Evolutionary conservation across 1,140 invertebrate genomes (phyloP), one percentile per base, ranked within the genome.

Genomic region (Pogonus chalceus): DNA sequence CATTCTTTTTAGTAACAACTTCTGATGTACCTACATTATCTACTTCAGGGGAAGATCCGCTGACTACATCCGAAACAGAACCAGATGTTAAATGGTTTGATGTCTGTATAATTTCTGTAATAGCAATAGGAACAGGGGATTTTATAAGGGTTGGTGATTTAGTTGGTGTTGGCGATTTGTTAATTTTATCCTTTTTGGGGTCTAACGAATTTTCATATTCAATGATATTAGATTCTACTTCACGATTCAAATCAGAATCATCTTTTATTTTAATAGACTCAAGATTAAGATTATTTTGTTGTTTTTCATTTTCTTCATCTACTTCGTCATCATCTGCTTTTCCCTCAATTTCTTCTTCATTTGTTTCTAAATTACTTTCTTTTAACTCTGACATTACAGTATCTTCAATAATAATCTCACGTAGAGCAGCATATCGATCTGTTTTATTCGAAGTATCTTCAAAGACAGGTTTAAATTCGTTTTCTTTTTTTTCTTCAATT

Each of bases 391-490:
- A 69, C 51, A 78, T 78, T 10, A 79, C 78, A 26, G 73, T 75
- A 2, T 73, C 64, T 55, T 77, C 74, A 58, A 80, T 78, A 51
- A 80, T 82, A 20, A 85, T 85, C 64, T 86, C 83, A 31, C 85
- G 64, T 49, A 84, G 65, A 0, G 83, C 83, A 0, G 83, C 84
- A 65, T 87, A 87, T 60, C 78, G 78, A 71, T 87, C 84, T 54
- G 35, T 31, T n/a, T n/a, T n/a, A n/a, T n/a, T n/a, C n/a, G 39
- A 18, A 24, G 23, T 21, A 18, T 55, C 20, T 26, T 56, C 37
- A 31, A 51, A 23, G 14, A 20, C 18, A 18, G 24, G 18, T 31
- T 55, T 35, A 21, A 26, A 16, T 20, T 54, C 58, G 20, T 65
- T 60, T 7, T 52, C 48, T 57, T 66, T 61, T 50, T 51, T 23